Base-by-base conservation (phyloP, 2,888 invertebrate genomes). In the Halictus ligatus region DNA sequence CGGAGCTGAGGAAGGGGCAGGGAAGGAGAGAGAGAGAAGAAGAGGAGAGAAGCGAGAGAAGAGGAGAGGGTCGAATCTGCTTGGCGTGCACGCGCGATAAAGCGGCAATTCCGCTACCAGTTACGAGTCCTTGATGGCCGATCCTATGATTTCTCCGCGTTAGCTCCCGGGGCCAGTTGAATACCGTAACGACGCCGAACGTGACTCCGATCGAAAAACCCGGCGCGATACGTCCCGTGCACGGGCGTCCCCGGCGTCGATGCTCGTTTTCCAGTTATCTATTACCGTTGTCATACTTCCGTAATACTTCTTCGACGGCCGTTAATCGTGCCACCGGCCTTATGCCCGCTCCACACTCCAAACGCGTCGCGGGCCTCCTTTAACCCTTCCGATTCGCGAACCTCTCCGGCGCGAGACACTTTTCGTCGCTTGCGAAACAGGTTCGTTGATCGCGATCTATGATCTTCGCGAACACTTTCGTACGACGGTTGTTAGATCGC, bases 261-360 rank as follows among this genome's bases (percentile, higher is more conserved):
- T 83, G 76, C 86, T 84, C 89, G 89, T 92, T 92, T 92, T 92
- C 92, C 93, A 92, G 92, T 94, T 93, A 93, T 94, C 93, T 93
- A 94, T 93, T 94, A 93, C 93, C 93, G 93, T 93, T 93, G 93
- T 92, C 93, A 91, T 91, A 92, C 93, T 93, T 94, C 94, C 94
- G 94, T 92, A 92, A 94, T 92, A 92, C 93, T 93, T 91, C 88
- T 90, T 89, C 90, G 75, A 75, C 83, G 90, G 88, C 87, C 88
- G 90, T 90, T 87, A 90, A 92, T 89, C 90, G 83, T 40, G 74
- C 76, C 58, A 5, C 58, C 64, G 58, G 40, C 69, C 83, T 88
- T 85, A 84, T 78, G 83, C 71, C 67, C n/a, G 84, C 60, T 64
- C 75, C 84, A 72, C 83, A 71, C 74, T 69, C 43, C 21, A 1